Conservation (phyloP, 1,140 invertebrate genomes). For the Dendrolimus punctatus region DNA sequence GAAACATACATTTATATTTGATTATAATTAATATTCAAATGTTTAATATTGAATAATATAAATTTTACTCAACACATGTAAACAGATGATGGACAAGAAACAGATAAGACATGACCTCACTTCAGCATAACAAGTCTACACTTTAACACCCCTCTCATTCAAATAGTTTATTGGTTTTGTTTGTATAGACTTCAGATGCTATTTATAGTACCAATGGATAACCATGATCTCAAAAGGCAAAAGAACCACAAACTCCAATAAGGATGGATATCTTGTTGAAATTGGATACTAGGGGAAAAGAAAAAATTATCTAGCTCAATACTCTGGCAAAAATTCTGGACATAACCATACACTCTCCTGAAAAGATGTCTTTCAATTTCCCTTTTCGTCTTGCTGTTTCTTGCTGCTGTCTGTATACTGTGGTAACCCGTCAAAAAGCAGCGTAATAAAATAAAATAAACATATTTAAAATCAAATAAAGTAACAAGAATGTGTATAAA, state of each 20-base stretch:
- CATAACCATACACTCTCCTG: slow-evolving; percentile 79
- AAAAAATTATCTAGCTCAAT: slow-evolving; percentile 60
- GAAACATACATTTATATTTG: too few species aligned
- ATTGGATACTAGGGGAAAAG: slow-evolving; percentile 32
- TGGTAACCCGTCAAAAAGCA: slow-evolving; percentile 75
- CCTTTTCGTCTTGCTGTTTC: slow-evolving; percentile 80
- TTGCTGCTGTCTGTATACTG: slow-evolving; percentile 81
- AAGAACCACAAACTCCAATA: slow-evolving; percentile 5
- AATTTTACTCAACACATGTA: slow-evolving; percentile 4
- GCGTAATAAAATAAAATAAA: slow-evolving; percentile 73
- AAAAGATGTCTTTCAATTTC: slow-evolving; percentile 84
- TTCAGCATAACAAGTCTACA: background rate
- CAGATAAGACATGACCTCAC: background rate
- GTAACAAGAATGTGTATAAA: slow-evolving; percentile 61
- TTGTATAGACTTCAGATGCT: slow-evolving; percentile 12
- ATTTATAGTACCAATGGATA: slow-evolving; percentile 14
- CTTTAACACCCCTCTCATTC: slow-evolving; percentile 5
- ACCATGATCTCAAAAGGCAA: background rate
- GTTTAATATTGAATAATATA: slow-evolving; percentile 12
- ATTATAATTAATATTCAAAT: too few species aligned
- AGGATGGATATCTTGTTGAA: slow-evolving; percentile 17
- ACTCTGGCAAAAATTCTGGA: slow-evolving; percentile 65
- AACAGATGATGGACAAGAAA: background rate
- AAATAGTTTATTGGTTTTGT: slow-evolving; percentile 10
- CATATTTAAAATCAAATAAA: slow-evolving; percentile 48